Conservation (phyloP, 64 coral and sea anemone genomes). For the Dendrophyllia cribrosa region DNA sequence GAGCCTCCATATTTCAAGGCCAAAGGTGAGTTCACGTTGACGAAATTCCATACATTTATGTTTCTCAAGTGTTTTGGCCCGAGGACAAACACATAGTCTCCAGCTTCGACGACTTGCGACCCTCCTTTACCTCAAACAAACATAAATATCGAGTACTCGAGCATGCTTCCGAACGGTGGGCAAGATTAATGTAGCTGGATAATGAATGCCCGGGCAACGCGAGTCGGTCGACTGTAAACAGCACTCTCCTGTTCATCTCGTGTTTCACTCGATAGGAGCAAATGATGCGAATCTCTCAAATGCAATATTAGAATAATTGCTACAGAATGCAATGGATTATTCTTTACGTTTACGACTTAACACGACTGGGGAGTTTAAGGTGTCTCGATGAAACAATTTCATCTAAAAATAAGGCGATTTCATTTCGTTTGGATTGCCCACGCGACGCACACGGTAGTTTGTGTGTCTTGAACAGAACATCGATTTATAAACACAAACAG, state of each 20-base stretch:
- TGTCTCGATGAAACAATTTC: not conserved
- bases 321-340: not conserved
- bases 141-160: not conserved
- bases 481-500: not conserved
- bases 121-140: not conserved
- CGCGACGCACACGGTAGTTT: not conserved
- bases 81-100: not conserved
- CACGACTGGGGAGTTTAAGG: not conserved
- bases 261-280: not conserved
- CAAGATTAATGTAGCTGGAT: too few relatives aligned
- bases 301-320: not conserved
- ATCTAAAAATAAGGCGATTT: not conserved
- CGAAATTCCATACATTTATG: conserved; percentile 22
- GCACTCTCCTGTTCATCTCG: not conserved
- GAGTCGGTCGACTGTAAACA: not conserved
- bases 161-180: not conserved
- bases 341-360: not conserved
- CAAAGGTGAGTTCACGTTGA: conserved; percentile 23
- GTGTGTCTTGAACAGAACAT: not conserved
- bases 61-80: not conserved
- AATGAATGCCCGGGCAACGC: not conserved
- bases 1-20: not conserved
- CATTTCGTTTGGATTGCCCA: not conserved
- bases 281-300: not conserved
- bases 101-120: not conserved